These are phyloP conservation scores for Pangasius mekongensis DNA, from an alignment of 2,797 vertebrate species.

Conservation along the genomic window DNA sequence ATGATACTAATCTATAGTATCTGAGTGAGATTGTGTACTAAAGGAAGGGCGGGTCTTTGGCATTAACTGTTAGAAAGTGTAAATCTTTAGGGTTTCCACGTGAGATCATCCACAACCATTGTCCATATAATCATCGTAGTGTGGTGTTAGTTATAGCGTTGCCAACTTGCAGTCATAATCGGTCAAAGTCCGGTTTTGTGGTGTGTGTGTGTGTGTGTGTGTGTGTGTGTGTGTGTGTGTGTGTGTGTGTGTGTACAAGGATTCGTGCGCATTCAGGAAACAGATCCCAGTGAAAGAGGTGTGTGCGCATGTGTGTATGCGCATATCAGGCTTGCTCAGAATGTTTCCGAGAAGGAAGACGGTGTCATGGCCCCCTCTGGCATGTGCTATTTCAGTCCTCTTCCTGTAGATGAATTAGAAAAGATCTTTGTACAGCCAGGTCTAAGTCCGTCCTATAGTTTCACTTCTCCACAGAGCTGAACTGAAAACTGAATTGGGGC, in stretches of 20 bases:
- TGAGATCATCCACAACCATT: background rate
- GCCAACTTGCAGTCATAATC: background rate
- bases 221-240: no score
- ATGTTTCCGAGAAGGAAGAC: conserved; percentile 46
- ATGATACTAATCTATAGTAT: no score
- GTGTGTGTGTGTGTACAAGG: background rate
- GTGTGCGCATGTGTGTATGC: conserved; percentile 18
- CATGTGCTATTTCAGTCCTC: conserved; percentile 41
- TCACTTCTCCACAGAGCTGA: conserved; percentile 21
- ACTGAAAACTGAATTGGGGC: conserved; percentile 3
- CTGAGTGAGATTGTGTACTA: no score
- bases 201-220: background rate
- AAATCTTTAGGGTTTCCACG: no score
- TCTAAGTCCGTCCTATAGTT: background rate
- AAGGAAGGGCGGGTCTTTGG: no score
- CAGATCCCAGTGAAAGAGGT: conserved; percentile 11
- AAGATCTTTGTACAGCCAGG: conserved; percentile 5
- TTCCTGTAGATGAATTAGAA: conserved; percentile 38
- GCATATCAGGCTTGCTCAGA: conserved; percentile 26
- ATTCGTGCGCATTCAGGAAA: conserved; percentile 4
- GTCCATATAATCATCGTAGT: background rate
- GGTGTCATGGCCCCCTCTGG: conserved; percentile 20
- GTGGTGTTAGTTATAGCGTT: conserved; percentile 1
- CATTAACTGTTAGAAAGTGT: no score
- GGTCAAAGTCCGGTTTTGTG: conserved; percentile 24